A percentile compares a stretch with the other conserved stretches of the same genome.
phyloP scores from a whole-genome alignment of 2,888 invertebrate species.

The Aporophyla nigra region DNA sequence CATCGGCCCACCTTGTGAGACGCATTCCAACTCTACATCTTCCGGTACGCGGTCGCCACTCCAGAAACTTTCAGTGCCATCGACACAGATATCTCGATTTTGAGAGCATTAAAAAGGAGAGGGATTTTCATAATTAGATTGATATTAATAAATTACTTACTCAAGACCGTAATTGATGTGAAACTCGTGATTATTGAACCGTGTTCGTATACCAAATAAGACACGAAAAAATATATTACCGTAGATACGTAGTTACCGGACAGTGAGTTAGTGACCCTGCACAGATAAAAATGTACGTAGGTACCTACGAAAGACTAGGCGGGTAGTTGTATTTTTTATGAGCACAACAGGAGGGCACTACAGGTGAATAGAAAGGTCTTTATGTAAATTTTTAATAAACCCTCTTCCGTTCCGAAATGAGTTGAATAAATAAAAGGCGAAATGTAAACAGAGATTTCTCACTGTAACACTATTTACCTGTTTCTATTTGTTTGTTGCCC shows the following conservation, averaged over 20 bases:
- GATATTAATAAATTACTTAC: too few relatives aligned
- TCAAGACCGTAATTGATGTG: too few relatives aligned
- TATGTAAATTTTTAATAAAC: slow-evolving; percentile 72
- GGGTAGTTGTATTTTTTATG: slow-evolving; percentile 71
- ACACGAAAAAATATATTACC: too few relatives aligned
- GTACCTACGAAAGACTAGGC: slow-evolving; percentile 30
- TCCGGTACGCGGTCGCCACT: too few relatives aligned
- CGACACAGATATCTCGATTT: too few relatives aligned
- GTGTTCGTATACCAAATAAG: too few relatives aligned
- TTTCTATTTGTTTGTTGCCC: slow-evolving; percentile 24
- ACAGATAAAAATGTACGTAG: slow-evolving; percentile 8
- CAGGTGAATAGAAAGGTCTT: slow-evolving; percentile 68
- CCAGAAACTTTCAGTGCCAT: too few relatives aligned
- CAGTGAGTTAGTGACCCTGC: neutral
- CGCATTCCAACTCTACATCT: too few relatives aligned
- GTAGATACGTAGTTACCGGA: neutral
- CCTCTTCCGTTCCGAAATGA: slow-evolving; percentile 69
- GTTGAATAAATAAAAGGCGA: slow-evolving; percentile 70
- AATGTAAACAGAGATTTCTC: slow-evolving; percentile 52
- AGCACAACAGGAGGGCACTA: slow-evolving; percentile 60
- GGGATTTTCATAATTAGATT: too few relatives aligned
- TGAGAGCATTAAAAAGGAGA: too few relatives aligned
- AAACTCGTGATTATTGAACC: too few relatives aligned
- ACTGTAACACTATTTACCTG: slow-evolving; percentile 43
- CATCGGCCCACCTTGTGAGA: too few relatives aligned